Base-by-base conservation (phyloP, 2,113 vertebrate species). In the Phodopus roborovskii region DNA sequence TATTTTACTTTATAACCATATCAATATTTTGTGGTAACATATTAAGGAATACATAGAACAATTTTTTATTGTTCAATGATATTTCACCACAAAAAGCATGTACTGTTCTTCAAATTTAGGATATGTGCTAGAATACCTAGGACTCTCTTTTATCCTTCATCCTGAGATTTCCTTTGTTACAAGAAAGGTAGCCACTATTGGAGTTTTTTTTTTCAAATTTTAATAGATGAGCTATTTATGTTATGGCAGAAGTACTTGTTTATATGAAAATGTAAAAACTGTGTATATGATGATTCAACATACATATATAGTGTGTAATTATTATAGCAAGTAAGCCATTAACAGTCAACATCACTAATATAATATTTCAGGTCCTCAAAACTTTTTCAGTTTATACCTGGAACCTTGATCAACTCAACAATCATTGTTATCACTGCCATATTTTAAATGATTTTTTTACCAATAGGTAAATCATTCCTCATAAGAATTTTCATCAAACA, bases 121-220 rank as follows among this genome's bases (percentile, higher is more conserved):
- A 70, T 20, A 62, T 5, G 5, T 9, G 3, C 1, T 16, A 73
- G 15, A 84, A 89, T 39, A n/a, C 17, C 28, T 45, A 26, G 19
- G 30, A 36, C 2, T 16, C 1, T 2, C n/a, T 20, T 33, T 19
- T 66, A 3, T 12, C 15, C 19, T 28, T 53, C 22, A 11, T 5
- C 33, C 7, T 2, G 33, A 39, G 68, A 5, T 22, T 8, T 73
- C 2, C 6, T 3, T 42, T 5, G 53, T 71, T 3, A 5, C 6
- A 64, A 1, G 33, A 13, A 74, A 58, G 4, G 3, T 28, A 75
- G 7, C 11, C 26, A 24, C 36, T 60, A 75, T 78, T 81, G 12
- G 64, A 22, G 48, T 6, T 11, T 26, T 17, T 11, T 36, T 75
- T 62, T 79, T 45, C 17, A 60, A 15, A 24, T 58, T 30, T 58